These are phyloP conservation scores for Trachops cirrhosus DNA, from an alignment of 2,797 vertebrate genomes.

Conservation along the genomic window DNA sequence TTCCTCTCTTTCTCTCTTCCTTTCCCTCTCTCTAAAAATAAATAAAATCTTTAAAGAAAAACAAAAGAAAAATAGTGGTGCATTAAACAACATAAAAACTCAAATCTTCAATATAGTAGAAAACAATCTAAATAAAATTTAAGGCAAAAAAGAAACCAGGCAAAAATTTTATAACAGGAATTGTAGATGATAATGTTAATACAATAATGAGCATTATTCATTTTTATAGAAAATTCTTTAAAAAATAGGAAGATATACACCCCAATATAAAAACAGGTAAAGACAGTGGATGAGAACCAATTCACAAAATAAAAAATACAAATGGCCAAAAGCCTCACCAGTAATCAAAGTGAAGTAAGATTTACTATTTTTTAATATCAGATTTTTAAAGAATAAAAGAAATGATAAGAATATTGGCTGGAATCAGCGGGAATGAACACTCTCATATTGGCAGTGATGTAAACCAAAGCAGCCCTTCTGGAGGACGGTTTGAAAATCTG, in stretches of 20 bases:
- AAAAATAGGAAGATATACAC: not conserved
- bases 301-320: constrained; percentile 27
- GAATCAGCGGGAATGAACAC: not conserved
- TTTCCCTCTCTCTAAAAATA: too few species aligned
- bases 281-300: not conserved
- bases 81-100: constrained; percentile 19
- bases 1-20: too few species aligned
- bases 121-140: constrained; percentile 27
- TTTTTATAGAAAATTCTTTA: not conserved
- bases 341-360: not conserved
- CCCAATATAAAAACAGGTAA: not conserved
- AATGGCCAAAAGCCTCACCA: not conserved
- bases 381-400: not conserved
- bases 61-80: not conserved
- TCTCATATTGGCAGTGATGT: not conserved
- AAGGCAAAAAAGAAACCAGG: not conserved
- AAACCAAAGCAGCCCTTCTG: not conserved
- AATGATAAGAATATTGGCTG: not conserved
- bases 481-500: not conserved
- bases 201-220: not conserved
- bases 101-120: not conserved
- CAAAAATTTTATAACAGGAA: not conserved
- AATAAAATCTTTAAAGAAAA: too few species aligned
- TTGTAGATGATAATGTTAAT: not conserved
- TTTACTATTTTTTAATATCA: not conserved